Evolutionary conservation across 2,888 invertebrate genomes (phyloP).

Genomic region (Eupeodes luniger): DNA sequence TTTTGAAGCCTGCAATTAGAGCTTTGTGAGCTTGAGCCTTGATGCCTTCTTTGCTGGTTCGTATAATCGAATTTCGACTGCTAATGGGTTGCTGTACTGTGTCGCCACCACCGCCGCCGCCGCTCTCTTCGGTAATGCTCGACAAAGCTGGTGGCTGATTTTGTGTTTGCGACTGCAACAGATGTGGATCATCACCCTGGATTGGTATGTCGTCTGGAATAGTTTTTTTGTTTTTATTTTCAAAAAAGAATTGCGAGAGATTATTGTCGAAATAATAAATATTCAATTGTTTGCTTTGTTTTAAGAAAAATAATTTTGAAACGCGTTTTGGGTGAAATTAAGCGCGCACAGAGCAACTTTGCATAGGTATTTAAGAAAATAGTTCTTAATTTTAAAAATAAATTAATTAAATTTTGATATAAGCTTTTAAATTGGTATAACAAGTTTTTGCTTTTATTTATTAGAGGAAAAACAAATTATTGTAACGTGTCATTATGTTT

Average conservation of each 20-base stretch:
- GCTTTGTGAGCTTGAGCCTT: slow-evolving; percentile 84
- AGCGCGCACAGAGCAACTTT: slow-evolving; percentile 68
- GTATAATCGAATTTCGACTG: slow-evolving; percentile 81
- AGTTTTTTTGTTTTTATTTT: slow-evolving; percentile 58
- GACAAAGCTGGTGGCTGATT: slow-evolving; percentile 81
- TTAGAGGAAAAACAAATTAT: background rate
- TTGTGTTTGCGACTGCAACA: slow-evolving; percentile 78
- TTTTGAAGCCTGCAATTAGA: slow-evolving; percentile 84
- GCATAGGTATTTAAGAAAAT: slow-evolving; percentile 39
- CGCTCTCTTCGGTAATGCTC: slow-evolving; percentile 82
- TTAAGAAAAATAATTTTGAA: slow-evolving; percentile 35
- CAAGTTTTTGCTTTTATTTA: background rate
- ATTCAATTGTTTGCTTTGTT: slow-evolving; percentile 29
- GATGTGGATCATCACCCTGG: slow-evolving; percentile 85
- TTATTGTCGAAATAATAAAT: slow-evolving; percentile 47
- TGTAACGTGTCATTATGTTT: slow-evolving; percentile 47
- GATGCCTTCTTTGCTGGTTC: slow-evolving; percentile 84
- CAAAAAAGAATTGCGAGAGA: slow-evolving; percentile 48
- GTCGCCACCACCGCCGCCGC: slow-evolving; percentile 78
- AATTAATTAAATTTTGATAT: background rate
- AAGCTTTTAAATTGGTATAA: slow-evolving; percentile 15
- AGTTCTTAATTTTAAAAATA: slow-evolving; percentile 10
- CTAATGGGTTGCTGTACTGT: slow-evolving; percentile 77
- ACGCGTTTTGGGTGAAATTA: slow-evolving; percentile 44
- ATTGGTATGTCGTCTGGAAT: slow-evolving; percentile 94